A percentile compares a stretch with the other conserved stretches of the same genome.
Evolutionary conservation across 2,113 vertebrate species (phyloP).

Genomic region (Zapus hudsonius): DNA sequence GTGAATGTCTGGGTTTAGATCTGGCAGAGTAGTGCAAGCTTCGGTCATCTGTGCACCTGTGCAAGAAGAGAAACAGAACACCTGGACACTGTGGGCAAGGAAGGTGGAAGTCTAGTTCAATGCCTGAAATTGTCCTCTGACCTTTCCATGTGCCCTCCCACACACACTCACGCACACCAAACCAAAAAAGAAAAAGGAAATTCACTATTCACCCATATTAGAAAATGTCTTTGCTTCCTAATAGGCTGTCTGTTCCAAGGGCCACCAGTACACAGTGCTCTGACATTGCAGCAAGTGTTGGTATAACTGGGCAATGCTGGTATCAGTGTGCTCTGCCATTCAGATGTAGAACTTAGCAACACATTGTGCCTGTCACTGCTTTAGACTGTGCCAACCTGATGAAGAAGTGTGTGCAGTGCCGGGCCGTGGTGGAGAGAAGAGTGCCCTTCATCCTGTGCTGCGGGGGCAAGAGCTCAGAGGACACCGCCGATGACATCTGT

Average conservation of each 20-base stretch:
- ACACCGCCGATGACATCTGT: slow-evolving; percentile 96
- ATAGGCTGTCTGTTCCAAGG: not conserved
- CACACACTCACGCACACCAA: no score
- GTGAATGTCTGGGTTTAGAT: no score
- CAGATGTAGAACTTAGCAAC: not conserved
- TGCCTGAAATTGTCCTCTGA: no score
- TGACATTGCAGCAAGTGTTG: not conserved
- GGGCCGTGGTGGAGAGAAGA: slow-evolving; percentile 96
- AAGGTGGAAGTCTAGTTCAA: no score
- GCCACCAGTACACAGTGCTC: not conserved
- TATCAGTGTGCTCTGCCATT: not conserved
- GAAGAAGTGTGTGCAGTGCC: slow-evolving; percentile 99
- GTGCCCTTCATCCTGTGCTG: slow-evolving; percentile 98
- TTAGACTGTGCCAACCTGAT: slow-evolving; percentile 98
- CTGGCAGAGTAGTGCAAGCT: no score
- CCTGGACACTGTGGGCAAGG: no score
- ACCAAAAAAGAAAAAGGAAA: no score
- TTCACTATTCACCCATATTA: slow-evolving; percentile 6
- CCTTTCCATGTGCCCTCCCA: no score
- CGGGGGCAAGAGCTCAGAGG: slow-evolving; percentile 98
- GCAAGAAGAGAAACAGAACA: no score
- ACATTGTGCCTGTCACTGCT: not conserved
- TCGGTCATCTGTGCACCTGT: no score
- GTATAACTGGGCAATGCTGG: not conserved
- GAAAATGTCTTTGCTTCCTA: not conserved